Conservation (phyloP, 2,113 vertebrate genomes). For the Trogon melanurus region DNA sequence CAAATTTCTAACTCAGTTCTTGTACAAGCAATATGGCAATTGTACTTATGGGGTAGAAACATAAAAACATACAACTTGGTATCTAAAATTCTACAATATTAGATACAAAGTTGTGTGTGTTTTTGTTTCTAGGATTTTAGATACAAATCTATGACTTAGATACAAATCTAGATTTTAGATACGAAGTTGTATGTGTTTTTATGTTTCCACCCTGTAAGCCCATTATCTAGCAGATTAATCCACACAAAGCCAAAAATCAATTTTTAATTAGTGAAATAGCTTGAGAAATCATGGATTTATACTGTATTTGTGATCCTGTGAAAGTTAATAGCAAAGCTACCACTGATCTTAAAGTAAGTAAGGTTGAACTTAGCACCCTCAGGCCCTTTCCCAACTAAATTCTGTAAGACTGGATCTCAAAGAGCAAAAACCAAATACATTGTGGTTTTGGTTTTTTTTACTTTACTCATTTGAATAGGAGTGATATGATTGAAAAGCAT, state of each 20-base stretch:
- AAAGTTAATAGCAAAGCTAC: slow-evolving; percentile 1
- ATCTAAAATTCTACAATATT: too few relatives aligned
- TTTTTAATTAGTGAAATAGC: slow-evolving; percentile 67
- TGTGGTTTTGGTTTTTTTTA: background rate
- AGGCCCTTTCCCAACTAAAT: background rate
- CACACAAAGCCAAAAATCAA: slow-evolving; percentile 58
- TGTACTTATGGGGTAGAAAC: background rate
- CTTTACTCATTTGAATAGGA: background rate
- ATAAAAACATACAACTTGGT: background rate
- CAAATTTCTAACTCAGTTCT: background rate
- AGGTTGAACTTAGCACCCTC: background rate
- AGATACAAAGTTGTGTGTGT: too few relatives aligned
- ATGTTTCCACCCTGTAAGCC: too few relatives aligned
- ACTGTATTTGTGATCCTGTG: background rate
- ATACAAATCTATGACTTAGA: too few relatives aligned
- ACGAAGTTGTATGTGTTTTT: too few relatives aligned
- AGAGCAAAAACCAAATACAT: background rate
- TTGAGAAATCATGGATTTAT: slow-evolving; percentile 28
- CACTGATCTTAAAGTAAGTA: background rate
- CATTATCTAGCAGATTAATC: background rate
- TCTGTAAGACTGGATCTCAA: background rate
- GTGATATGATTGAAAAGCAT: background rate
- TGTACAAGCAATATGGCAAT: background rate
- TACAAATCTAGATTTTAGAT: too few relatives aligned
- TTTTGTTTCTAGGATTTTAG: too few relatives aligned